These are phyloP conservation scores for Chaetogeoica ovagalla DNA, from an alignment of 2,888 invertebrate genomes.

Conservation along the genomic window DNA sequence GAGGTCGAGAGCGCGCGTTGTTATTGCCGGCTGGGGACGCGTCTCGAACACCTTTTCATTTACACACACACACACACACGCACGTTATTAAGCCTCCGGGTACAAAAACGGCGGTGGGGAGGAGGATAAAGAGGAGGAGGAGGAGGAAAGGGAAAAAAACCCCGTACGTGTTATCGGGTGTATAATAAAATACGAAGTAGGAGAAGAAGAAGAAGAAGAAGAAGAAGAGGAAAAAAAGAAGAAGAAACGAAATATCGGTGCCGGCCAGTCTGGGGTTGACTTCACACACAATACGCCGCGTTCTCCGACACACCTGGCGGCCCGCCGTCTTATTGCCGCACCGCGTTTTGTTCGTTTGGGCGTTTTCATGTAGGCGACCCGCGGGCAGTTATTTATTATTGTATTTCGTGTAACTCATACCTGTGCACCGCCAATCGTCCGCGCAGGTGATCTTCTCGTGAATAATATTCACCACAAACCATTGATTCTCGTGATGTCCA, in stretches of 20 bases:
- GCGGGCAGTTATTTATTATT: too few species aligned
- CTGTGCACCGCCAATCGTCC: too few species aligned
- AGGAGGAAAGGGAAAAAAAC: not conserved
- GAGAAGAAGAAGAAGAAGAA: too few species aligned
- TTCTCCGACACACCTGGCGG: slow-evolving; percentile 38
- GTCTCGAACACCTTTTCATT: slow-evolving; percentile 47
- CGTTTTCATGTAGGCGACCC: too few species aligned
- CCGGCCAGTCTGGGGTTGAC: slow-evolving; percentile 51
- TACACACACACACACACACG: not conserved
- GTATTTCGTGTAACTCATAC: too few species aligned
- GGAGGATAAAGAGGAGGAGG: too few species aligned
- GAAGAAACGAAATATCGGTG: slow-evolving; percentile 24
- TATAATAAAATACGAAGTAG: too few species aligned
- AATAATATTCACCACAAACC: too few species aligned
- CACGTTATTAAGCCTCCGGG: slow-evolving; percentile 11
- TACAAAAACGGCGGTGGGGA: not conserved
- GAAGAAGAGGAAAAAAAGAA: not conserved
- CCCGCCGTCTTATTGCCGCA: not conserved
- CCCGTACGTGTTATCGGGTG: not conserved
- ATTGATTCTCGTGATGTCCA: too few species aligned
- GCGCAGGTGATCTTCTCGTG: too few species aligned
- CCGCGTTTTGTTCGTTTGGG: too few species aligned
- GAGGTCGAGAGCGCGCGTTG: slow-evolving; percentile 39
- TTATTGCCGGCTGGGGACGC: slow-evolving; percentile 48
- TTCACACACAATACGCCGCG: slow-evolving; percentile 17